Evolutionary conservation across 2,113 vertebrate genomes (phyloP).

Genomic region (Abramis brama): DNA sequence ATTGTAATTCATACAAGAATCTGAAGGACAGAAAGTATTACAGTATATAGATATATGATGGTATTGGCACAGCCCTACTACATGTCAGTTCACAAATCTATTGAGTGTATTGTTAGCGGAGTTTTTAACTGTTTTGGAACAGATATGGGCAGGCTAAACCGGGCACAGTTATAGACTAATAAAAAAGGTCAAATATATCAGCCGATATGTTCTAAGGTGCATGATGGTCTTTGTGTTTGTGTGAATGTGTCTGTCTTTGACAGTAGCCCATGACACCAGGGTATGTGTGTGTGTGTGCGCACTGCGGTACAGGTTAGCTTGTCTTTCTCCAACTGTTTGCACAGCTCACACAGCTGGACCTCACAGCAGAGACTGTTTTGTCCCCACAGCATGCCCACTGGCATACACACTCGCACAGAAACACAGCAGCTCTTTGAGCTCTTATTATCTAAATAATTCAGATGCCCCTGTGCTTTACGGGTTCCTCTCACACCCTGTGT

Average conservation of each 20-base stretch:
- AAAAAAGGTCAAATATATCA: not conserved
- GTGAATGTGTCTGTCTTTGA: not conserved
- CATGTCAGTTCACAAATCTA: not conserved
- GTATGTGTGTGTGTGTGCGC: not conserved
- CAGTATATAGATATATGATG: not conserved
- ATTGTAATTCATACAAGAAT: not conserved
- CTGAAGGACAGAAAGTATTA: not conserved
- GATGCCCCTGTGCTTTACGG: not conserved
- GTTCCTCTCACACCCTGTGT: not conserved
- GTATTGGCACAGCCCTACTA: not conserved
- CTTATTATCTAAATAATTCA: conserved; percentile 54
- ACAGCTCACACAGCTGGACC: conserved; percentile 53
- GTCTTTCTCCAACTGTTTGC: conserved; percentile 44
- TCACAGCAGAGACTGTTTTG: conserved; percentile 38
- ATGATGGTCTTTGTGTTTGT: not conserved
- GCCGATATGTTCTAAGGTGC: not conserved
- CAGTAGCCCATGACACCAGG: not conserved
- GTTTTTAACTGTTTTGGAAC: not conserved
- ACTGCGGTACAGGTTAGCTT: conserved; percentile 23
- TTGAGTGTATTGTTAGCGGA: not conserved
- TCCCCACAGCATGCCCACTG: conserved; percentile 32
- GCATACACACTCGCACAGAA: conserved; percentile 39
- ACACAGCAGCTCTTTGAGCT: conserved; percentile 51
- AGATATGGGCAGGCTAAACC: not conserved
- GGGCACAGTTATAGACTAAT: not conserved